phyloP scores from a whole-genome alignment of 1,140 invertebrate genomes.

The Harpegnathos saltator region DNA sequence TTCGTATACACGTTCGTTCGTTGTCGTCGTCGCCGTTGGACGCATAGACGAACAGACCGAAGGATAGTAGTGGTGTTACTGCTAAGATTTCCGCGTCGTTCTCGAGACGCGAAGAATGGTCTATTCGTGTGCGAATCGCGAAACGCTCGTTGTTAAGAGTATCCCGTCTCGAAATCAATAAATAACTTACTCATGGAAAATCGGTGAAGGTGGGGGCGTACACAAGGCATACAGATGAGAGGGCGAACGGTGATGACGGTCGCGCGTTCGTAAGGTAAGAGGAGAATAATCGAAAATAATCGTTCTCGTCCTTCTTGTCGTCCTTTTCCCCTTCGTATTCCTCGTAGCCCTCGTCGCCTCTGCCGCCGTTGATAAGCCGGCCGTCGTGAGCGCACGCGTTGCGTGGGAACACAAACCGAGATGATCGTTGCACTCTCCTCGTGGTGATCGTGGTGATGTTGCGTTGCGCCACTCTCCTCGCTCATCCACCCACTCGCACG shows the following conservation, averaged over 20 bases:
- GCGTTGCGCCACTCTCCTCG: neutral
- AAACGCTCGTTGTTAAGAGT: constrained; percentile 55
- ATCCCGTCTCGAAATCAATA: constrained; percentile 69
- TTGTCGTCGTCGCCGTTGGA: too few relatives aligned
- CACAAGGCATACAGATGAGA: constrained; percentile 72
- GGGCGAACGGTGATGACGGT: constrained; percentile 45
- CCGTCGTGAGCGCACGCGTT: constrained; percentile 1
- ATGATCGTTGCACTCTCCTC: constrained; percentile 13
- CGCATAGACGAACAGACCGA: neutral
- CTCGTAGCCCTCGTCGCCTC: neutral
- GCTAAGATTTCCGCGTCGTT: neutral
- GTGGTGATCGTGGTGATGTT: too few relatives aligned
- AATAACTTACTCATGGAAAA: constrained; percentile 77
- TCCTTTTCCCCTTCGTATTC: too few relatives aligned
- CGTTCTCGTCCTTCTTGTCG: too few relatives aligned
- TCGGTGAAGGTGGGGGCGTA: constrained; percentile 65
- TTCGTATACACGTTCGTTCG: too few relatives aligned
- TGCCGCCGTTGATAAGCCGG: neutral
- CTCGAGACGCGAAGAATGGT: neutral
- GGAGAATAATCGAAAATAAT: too few relatives aligned
- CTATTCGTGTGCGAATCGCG: constrained; percentile 7
- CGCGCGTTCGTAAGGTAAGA: constrained; percentile 27
- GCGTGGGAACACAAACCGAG: neutral
- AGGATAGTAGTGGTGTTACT: too few relatives aligned
- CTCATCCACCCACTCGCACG: neutral